Conservation (phyloP, 2,888 invertebrate genomes). For the Himalopsyche anomala region DNA sequence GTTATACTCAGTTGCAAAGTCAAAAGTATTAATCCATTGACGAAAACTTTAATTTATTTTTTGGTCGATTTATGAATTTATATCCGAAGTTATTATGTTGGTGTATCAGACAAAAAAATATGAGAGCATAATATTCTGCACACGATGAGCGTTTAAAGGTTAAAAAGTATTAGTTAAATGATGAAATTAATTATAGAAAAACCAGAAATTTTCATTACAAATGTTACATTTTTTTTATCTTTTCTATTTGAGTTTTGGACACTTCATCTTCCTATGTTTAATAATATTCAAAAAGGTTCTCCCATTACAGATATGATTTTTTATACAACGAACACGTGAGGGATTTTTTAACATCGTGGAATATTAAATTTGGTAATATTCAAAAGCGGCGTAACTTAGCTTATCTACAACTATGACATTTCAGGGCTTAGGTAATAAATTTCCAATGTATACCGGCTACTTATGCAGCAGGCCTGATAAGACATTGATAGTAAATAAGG, state of each 20-base stretch:
- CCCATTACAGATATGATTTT: not conserved
- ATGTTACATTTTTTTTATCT: slow-evolving; percentile 6
- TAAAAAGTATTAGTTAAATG: no score
- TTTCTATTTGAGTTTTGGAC: slow-evolving; percentile 10
- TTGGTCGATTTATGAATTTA: no score
- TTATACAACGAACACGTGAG: not conserved
- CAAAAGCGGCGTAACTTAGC: slow-evolving; percentile 37
- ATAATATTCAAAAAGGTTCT: slow-evolving; percentile 27
- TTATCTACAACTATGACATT: slow-evolving; percentile 33
- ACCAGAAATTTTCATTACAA: not conserved
- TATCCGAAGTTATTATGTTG: no score
- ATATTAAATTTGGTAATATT: slow-evolving; percentile 38
- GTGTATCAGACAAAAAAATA: no score
- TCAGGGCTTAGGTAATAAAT: slow-evolving; percentile 22
- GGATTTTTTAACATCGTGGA: slow-evolving; percentile 9
- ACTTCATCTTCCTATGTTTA: slow-evolving; percentile 26
- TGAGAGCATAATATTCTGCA: no score
- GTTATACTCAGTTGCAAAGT: no score
- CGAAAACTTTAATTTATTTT: no score
- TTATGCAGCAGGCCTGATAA: slow-evolving; percentile 48
- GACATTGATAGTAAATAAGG: slow-evolving; percentile 50
- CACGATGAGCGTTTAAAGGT: no score
- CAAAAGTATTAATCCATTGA: no score
- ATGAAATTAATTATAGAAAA: no score
- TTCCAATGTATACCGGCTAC: slow-evolving; percentile 38